Evolutionary conservation across 2,888 invertebrate species (phyloP).

Genomic region (Lasius fuliginosus): DNA sequence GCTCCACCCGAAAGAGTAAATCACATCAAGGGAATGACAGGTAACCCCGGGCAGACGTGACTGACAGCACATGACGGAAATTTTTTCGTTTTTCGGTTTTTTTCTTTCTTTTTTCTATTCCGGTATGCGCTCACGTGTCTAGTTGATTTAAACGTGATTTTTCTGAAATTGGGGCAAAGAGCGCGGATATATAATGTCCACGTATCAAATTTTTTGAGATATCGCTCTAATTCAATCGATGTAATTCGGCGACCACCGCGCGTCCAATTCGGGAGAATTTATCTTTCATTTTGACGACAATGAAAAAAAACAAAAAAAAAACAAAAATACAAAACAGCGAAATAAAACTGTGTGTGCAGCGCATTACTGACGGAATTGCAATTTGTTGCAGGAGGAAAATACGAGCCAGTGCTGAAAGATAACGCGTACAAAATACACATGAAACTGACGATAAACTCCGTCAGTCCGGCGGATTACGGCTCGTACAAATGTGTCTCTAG

Average conservation of each 20-base stretch:
- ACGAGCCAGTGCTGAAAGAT: constrained; percentile 86
- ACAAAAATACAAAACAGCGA: background rate
- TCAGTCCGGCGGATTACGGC: constrained; percentile 86
- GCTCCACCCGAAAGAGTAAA: constrained; percentile 45
- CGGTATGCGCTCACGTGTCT: constrained; percentile 11
- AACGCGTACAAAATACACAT: constrained; percentile 87
- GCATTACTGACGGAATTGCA: constrained; percentile 12
- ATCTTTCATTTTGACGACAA: constrained; percentile 22
- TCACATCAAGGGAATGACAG: constrained; percentile 53
- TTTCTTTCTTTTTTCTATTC: constrained; percentile 43
- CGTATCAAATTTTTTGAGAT: constrained; percentile 12
- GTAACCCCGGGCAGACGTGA: constrained; percentile 40
- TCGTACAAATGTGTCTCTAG: constrained; percentile 87
- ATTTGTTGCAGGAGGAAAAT: constrained; percentile 84
- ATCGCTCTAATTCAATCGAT: constrained; percentile 4
- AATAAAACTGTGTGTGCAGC: background rate
- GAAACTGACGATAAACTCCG: constrained; percentile 87
- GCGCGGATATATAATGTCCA: constrained; percentile 18
- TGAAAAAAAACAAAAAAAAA: background rate
- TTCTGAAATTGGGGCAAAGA: constrained; percentile 46
- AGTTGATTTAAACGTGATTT: constrained; percentile 54
- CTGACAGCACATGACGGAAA: constrained; percentile 53
- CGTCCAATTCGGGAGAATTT: background rate
- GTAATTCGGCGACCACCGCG: constrained; percentile 2
- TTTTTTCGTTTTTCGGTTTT: background rate